Evolutionary conservation across 2,888 invertebrate genomes (phyloP).

Genomic region (Kuschelorhynchus macadamiae): DNA sequence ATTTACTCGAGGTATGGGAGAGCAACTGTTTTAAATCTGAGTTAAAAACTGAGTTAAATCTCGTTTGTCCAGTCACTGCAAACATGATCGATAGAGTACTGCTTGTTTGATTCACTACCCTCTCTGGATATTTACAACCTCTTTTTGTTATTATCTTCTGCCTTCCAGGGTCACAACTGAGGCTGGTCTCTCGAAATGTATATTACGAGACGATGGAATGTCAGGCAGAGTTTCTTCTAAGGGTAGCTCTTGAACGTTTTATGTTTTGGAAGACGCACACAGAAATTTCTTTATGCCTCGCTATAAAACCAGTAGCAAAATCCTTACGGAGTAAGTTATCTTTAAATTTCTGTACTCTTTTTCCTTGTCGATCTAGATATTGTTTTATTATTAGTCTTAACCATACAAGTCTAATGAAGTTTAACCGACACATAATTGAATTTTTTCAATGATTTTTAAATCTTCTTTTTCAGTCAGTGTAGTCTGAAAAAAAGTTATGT

Average conservation of each 20-base stretch:
- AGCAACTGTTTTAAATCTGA: no score
- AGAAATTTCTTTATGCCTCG: constrained; percentile 3
- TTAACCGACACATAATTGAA: constrained; percentile 11
- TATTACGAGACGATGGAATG: constrained; percentile 1
- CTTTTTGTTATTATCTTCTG: no score
- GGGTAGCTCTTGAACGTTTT: constrained; percentile 14
- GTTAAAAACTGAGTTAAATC: no score
- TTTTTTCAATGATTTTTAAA: background rate
- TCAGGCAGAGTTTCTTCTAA: constrained; percentile 6
- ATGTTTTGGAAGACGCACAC: constrained; percentile 18
- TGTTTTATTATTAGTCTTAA: constrained; percentile 15
- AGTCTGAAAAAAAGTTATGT: no score
- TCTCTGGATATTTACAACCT: no score
- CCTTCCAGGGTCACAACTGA: constrained; percentile 1
- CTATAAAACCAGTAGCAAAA: constrained; percentile 7
- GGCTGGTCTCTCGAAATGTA: constrained; percentile 16
- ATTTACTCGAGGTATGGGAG: no score
- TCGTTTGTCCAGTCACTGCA: no score
- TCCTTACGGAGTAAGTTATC: constrained; percentile 7
- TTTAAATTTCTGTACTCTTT: constrained; percentile 18
- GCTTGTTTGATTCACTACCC: no score
- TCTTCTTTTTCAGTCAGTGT: constrained; percentile 6
- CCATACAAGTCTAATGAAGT: constrained; percentile 13
- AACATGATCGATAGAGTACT: no score
- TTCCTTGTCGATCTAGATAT: constrained; percentile 21